A percentile compares a stretch with the other conserved stretches of the same genome.
Evolutionary conservation across 2,888 invertebrate species (phyloP).

Genomic region (Pandemis cinnamomeana): DNA sequence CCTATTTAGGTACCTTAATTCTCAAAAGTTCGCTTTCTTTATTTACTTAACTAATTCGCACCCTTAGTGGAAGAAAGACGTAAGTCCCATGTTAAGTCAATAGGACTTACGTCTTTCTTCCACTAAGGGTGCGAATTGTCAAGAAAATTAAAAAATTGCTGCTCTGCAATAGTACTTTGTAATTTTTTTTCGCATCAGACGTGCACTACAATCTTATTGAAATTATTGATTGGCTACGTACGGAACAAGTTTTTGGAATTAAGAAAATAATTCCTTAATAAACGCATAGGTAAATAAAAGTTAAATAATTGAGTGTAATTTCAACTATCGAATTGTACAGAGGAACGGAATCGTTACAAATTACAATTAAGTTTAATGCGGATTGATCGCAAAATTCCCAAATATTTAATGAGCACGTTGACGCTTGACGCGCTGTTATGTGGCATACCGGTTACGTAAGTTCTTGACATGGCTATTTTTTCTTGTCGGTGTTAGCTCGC

Average conservation of each 20-base stretch:
- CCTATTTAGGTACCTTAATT: background rate
- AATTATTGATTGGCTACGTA: too few relatives aligned
- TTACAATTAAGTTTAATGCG: too few relatives aligned
- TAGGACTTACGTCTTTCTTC: too few relatives aligned
- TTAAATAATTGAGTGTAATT: too few relatives aligned
- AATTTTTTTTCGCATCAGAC: background rate
- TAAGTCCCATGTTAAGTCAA: too few relatives aligned
- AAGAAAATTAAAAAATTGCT: background rate
- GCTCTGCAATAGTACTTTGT: background rate
- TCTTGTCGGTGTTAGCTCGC: constrained; percentile 72
- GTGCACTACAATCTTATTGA: too few relatives aligned
- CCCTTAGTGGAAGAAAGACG: too few relatives aligned
- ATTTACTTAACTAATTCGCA: background rate
- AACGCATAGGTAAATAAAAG: too few relatives aligned
- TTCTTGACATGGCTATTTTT: constrained; percentile 78
- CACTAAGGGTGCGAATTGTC: too few relatives aligned
- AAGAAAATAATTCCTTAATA: too few relatives aligned
- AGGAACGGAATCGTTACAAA: too few relatives aligned
- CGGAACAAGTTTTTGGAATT: too few relatives aligned
- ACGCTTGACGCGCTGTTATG: constrained; percentile 34
- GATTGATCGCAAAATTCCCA: constrained; percentile 12
- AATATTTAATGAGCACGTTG: constrained; percentile 33
- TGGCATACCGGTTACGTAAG: constrained; percentile 42
- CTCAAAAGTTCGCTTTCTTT: background rate
- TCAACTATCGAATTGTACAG: background rate